These are phyloP conservation scores for Copsychus sechellarum DNA, from an alignment of 2,113 vertebrate genomes.

Conservation along the genomic window DNA sequence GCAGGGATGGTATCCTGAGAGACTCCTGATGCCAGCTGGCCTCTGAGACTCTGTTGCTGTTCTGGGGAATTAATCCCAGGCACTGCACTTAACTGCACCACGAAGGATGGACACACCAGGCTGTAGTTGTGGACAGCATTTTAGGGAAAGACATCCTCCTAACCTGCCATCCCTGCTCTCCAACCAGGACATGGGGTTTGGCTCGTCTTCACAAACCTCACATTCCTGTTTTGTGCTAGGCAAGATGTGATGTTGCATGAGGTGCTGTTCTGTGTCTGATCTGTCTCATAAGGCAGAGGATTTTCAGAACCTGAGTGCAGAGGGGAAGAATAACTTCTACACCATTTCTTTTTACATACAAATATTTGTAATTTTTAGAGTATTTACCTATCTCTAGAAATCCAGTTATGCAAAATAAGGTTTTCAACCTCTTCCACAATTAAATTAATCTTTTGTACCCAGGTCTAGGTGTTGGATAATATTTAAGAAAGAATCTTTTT, in stretches of 20 bases:
- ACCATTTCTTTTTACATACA: background rate
- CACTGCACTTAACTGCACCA: background rate
- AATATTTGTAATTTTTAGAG: background rate
- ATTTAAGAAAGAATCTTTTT: background rate
- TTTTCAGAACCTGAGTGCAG: background rate
- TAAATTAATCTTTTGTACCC: background rate
- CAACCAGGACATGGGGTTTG: background rate
- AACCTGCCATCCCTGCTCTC: background rate
- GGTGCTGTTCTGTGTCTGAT: background rate
- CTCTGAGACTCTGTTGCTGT: background rate
- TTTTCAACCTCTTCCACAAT: background rate
- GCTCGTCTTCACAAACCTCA: background rate
- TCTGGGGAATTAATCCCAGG: accelerated
- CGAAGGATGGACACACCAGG: background rate
- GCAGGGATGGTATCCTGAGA: background rate
- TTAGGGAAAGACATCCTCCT: background rate
- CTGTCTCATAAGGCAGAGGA: background rate
- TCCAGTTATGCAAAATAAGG: background rate
- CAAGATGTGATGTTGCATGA: background rate
- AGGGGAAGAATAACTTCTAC: background rate
- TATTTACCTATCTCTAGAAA: background rate
- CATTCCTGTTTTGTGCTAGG: background rate
- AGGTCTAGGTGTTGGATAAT: background rate
- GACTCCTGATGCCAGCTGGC: background rate
- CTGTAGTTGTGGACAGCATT: accelerated